A percentile compares a stretch with the other conserved stretches of the same genome.
Evolutionary conservation across 2,797 vertebrate genomes (phyloP).

Genomic region (Neosalanx taihuensis): DNA sequence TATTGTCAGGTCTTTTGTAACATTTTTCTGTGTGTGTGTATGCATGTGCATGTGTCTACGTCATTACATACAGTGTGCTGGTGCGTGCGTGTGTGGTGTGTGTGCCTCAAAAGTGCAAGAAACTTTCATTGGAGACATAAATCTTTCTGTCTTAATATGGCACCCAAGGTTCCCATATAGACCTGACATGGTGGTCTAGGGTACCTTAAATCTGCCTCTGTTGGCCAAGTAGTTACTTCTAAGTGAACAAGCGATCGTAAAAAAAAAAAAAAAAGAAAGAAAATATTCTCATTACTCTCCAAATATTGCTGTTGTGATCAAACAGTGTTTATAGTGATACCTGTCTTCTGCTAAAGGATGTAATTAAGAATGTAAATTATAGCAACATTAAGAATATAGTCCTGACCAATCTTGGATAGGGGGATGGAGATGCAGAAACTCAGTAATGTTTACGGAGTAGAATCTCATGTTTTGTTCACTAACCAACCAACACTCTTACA

Average conservation of each 20-base stretch:
- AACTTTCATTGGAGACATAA: conserved; percentile 47
- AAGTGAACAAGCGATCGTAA: conserved; percentile 4
- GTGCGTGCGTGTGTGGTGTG: conserved; percentile 43
- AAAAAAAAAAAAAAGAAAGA: conserved; percentile 17
- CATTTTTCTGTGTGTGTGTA: conserved; percentile 33
- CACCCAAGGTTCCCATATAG: conserved; percentile 45
- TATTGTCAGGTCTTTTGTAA: conserved; percentile 52
- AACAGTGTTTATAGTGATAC: conserved; percentile 48
- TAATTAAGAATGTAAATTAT: conserved; percentile 52
- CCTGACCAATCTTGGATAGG: conserved; percentile 39
- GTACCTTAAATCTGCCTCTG: conserved; percentile 6
- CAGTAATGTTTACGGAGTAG: conserved; percentile 48
- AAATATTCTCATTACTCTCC: conserved; percentile 29
- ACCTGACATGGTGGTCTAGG: conserved; percentile 4
- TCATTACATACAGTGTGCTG: conserved; percentile 28
- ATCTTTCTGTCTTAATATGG: conserved; percentile 56
- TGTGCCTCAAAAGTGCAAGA: not conserved
- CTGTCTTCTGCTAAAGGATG: conserved; percentile 15
- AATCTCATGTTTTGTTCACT: conserved; percentile 25
- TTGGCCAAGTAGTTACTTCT: conserved; percentile 14
- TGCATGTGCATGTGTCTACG: conserved; percentile 21
- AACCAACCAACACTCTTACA: conserved; percentile 2
- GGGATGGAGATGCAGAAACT: conserved; percentile 34
- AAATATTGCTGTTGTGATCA: conserved; percentile 22
- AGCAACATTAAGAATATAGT: conserved; percentile 37